These are phyloP conservation scores for Sebastes paucispinis DNA, from an alignment of 2,797 vertebrate species.

Conservation along the genomic window DNA sequence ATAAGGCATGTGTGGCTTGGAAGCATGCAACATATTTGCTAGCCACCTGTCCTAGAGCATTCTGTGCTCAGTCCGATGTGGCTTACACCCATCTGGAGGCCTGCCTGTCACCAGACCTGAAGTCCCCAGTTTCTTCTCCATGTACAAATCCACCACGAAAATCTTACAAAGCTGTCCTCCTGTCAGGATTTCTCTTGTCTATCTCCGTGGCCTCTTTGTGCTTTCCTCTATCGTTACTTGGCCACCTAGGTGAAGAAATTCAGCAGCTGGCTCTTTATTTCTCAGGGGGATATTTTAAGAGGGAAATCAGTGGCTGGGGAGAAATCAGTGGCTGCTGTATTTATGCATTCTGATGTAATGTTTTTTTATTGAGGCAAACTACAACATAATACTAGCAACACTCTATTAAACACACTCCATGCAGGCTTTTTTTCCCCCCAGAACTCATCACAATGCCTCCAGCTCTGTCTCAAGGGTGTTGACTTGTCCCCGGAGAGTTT, in stretches of 20 bases:
- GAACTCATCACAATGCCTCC: conserved; percentile 34
- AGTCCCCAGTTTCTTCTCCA: background rate
- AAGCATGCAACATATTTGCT: conserved; percentile 71
- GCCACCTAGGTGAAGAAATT: background rate
- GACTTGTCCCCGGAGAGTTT: conserved; percentile 53
- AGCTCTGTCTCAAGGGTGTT: conserved; percentile 52
- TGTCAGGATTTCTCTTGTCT: background rate
- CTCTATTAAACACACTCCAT: conserved; percentile 8
- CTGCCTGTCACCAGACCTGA: conserved; percentile 55
- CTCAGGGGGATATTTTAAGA: background rate
- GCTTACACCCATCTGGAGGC: conserved; percentile 63
- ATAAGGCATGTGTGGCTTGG: conserved; percentile 71
- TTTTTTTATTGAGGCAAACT: conserved; percentile 2
- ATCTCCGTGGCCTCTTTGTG: background rate
- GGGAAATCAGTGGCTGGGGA: background rate
- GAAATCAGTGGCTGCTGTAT: conserved; percentile 1
- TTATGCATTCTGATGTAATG: conserved; percentile 1
- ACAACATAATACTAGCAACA: conserved; percentile 3
- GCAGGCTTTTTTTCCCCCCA: background rate
- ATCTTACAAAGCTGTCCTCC: background rate
- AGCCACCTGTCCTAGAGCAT: conserved; percentile 69
- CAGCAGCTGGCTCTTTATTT: background rate
- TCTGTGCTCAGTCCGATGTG: conserved; percentile 31
- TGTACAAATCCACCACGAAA: conserved; percentile 11
- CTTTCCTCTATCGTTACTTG: conserved; percentile 23